A percentile compares a stretch with the other conserved stretches of the same genome.
Conservation (phyloP, 2,113 vertebrate species). For the Sminthopsis crassicaudata region DNA sequence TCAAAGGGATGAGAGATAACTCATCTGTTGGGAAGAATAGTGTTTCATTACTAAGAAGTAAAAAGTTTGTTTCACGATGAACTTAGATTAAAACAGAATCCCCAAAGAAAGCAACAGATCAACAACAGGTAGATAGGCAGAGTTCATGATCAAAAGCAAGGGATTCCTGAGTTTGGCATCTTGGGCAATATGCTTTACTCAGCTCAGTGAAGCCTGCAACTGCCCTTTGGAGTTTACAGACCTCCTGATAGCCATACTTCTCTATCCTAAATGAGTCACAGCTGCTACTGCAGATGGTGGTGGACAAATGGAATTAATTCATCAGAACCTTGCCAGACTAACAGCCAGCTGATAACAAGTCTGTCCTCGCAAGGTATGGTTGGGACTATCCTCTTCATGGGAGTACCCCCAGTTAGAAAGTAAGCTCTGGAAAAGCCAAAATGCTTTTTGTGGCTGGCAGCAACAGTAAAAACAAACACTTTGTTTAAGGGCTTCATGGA, state of each 20-base stretch:
- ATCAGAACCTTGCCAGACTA: slow-evolving; percentile 37
- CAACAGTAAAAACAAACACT: neutral
- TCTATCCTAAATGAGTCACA: neutral
- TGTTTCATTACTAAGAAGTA: neutral
- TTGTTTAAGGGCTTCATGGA: neutral
- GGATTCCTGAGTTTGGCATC: neutral
- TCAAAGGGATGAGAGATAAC: neutral
- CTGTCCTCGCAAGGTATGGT: slow-evolving; percentile 37
- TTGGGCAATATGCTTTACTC: neutral
- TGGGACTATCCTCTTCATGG: neutral
- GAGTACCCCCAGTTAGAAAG: neutral
- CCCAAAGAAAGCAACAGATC: neutral
- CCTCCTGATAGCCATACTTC: neutral
- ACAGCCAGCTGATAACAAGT: slow-evolving; percentile 51
- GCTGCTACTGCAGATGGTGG: neutral
- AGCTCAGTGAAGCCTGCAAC: neutral
- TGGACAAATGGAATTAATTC: slow-evolving; percentile 39
- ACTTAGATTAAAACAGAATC: neutral
- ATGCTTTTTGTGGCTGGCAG: neutral
- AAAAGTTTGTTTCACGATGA: neutral
- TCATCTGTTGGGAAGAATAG: neutral
- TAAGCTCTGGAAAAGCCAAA: neutral
- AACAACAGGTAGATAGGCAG: neutral
- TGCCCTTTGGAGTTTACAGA: neutral
- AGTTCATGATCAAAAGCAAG: neutral